A percentile compares a stretch with the other conserved stretches of the same genome.
These are phyloP conservation scores for Brenthis hecate DNA, from an alignment of 2,888 invertebrate genomes.

Conservation along the genomic window DNA sequence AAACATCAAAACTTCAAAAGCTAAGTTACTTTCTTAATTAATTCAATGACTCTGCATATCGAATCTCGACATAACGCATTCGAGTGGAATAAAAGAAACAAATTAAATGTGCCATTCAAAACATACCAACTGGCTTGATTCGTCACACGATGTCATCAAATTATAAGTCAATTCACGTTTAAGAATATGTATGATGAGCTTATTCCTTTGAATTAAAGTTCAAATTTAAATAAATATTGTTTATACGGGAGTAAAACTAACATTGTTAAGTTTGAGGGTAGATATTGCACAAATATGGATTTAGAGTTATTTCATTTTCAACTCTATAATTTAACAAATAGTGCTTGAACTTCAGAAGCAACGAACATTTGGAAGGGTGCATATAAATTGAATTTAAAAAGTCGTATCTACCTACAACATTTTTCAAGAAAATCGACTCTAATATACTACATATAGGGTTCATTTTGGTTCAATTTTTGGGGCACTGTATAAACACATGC, in stretches of 20 bases:
- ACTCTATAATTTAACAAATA: slow-evolving; percentile 2
- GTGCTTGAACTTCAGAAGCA: slow-evolving; percentile 14
- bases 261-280: slow-evolving; percentile 34
- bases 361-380: slow-evolving; percentile 10
- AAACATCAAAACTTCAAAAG: slow-evolving; percentile 22
- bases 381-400: not conserved
- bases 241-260: slow-evolving; percentile 34
- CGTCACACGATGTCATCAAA: slow-evolving; percentile 56
- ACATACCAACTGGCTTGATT: slow-evolving; percentile 68
- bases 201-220: not conserved
- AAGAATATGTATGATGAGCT: not conserved
- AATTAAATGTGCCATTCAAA: slow-evolving; percentile 79
- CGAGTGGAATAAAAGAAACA: slow-evolving; percentile 68
- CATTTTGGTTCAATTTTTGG: slow-evolving; percentile 17
- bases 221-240: slow-evolving; percentile 28
- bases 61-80: slow-evolving; percentile 61
- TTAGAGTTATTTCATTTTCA: slow-evolving; percentile 9
- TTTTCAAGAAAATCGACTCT: not conserved
- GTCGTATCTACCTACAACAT: not conserved
- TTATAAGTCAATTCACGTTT: slow-evolving; percentile 24
- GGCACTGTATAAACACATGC: slow-evolving; percentile 60
- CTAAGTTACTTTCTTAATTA: slow-evolving; percentile 50
- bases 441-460: not conserved
- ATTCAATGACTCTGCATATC: slow-evolving; percentile 69
- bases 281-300: slow-evolving; percentile 26